Evolutionary conservation across 2,888 invertebrate genomes (phyloP), one percentile per base, ranked within the genome.

Genomic region (Xylocampa areola): DNA sequence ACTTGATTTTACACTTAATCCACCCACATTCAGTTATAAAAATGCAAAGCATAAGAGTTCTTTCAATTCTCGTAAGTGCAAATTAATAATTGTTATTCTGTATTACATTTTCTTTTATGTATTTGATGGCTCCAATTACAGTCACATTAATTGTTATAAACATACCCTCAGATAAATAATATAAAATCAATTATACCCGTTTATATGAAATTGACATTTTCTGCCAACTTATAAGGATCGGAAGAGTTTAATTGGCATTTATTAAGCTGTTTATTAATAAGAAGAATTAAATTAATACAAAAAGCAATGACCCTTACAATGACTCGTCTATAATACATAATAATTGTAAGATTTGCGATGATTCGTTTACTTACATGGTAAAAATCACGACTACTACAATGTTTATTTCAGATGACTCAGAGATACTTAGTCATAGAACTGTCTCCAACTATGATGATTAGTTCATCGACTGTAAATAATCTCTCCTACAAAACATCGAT

Each of bases 11-110:
- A 17, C 35, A 32, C 8, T 29, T 25, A 53, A 11, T n/a, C 40
- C 41, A 39, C 60, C 64, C 53, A 72, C 45, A 55, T 63, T 13
- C 19, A 23, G 27, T 27, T 27, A 40, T 40, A 16, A 27, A 25
- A 13, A 37, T 19, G 19, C 37, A 25, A 39, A 36, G 11, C 1
- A 8, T 21, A n/a, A n/a, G n/a, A n/a, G n/a, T n/a, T n/a, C n/a
- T n/a, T n/a, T n/a, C n/a, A n/a, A n/a, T n/a, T n/a, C n/a, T n/a
- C n/a, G n/a, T n/a, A n/a, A n/a, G n/a, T n/a, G n/a, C n/a, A n/a
- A n/a, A n/a, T n/a, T n/a, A n/a, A n/a, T n/a, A n/a, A n/a, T n/a
- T n/a, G n/a, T n/a, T n/a, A n/a, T n/a, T n/a, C n/a, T n/a, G n/a
- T n/a, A n/a, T n/a, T n/a, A n/a, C n/a, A n/a, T n/a, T n/a, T n/a